These are phyloP conservation scores for Micropoecilia bifurca DNA, from an alignment of 2,797 vertebrate genomes.

Conservation along the genomic window DNA sequence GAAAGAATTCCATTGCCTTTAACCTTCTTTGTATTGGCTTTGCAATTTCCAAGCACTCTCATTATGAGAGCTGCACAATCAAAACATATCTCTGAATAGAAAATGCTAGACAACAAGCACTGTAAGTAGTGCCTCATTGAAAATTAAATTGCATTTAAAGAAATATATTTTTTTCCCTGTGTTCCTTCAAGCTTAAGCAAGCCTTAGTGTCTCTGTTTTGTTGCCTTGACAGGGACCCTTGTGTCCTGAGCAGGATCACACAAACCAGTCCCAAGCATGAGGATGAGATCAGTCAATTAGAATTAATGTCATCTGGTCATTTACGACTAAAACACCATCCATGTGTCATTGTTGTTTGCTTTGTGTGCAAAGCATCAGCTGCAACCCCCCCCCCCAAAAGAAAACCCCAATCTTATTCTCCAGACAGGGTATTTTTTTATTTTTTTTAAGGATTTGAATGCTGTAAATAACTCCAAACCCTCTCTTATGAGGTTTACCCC, in stretches of 20 bases:
- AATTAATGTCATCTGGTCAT: slow-evolving; percentile 83
- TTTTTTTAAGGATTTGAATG: slow-evolving; percentile 84
- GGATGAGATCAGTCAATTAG: slow-evolving; percentile 80
- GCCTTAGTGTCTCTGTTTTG: slow-evolving; percentile 64
- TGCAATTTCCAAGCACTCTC: slow-evolving; percentile 79
- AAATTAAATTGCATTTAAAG: slow-evolving; percentile 85
- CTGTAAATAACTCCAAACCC: slow-evolving; percentile 89
- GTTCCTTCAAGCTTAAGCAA: slow-evolving; percentile 61
- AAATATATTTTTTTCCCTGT: slow-evolving; percentile 73
- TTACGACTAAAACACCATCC: slow-evolving; percentile 76
- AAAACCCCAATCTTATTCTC: slow-evolving; percentile 78
- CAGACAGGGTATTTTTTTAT: slow-evolving; percentile 76
- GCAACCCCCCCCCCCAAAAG: slow-evolving; percentile 56
- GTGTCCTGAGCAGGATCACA: slow-evolving; percentile 71
- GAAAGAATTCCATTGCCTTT: slow-evolving; percentile 82
- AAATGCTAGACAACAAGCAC: slow-evolving; percentile 75
- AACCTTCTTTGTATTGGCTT: slow-evolving; percentile 82
- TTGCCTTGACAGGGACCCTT: slow-evolving; percentile 68
- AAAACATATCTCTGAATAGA: slow-evolving; percentile 81
- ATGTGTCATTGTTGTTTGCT: slow-evolving; percentile 79
- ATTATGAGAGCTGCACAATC: slow-evolving; percentile 80
- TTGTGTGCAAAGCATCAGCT: slow-evolving; percentile 81
- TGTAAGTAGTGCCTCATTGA: slow-evolving; percentile 83
- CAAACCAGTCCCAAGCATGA: slow-evolving; percentile 70
- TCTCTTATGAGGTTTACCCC: slow-evolving; percentile 88